phyloP scores from a whole-genome alignment of 2,797 vertebrate species.

The Bradypus variegatus region DNA sequence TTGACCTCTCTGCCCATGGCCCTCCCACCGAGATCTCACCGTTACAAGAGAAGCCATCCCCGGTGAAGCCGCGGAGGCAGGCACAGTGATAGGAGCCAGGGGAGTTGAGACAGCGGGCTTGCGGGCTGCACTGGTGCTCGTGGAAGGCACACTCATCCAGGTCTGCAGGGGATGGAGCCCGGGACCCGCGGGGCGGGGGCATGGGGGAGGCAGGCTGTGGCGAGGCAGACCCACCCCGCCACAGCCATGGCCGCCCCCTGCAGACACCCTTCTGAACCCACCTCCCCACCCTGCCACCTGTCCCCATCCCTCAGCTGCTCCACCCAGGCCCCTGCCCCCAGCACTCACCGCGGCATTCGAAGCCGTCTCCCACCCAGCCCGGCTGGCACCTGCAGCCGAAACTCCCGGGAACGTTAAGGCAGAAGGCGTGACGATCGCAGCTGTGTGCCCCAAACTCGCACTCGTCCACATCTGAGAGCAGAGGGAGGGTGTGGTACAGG shows the following conservation, averaged over 20 bases:
- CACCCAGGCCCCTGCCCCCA: too few species aligned
- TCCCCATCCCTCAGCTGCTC: neutral
- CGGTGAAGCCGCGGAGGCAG: slow-evolving; percentile 87
- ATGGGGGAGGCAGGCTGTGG: too few species aligned
- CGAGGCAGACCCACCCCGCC: neutral
- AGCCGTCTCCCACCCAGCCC: slow-evolving; percentile 90
- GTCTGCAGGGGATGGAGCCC: slow-evolving; percentile 71
- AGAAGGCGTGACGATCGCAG: slow-evolving; percentile 89
- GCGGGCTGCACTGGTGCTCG: slow-evolving; percentile 86
- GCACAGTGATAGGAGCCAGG: slow-evolving; percentile 89
- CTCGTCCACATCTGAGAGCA: slow-evolving; percentile 85
- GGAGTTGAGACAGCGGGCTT: slow-evolving; percentile 87
- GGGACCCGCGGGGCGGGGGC: accelerated
- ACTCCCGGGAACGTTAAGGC: slow-evolving; percentile 89
- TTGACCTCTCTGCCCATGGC: neutral
- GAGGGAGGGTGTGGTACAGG: neutral
- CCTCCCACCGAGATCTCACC: slow-evolving; percentile 68
- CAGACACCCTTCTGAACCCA: accelerated
- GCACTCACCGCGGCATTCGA: slow-evolving; percentile 88
- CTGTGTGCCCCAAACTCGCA: slow-evolving; percentile 91
- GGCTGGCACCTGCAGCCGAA: slow-evolving; percentile 91
- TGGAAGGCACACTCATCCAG: slow-evolving; percentile 86
- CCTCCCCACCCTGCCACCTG: too few species aligned
- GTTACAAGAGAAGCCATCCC: slow-evolving; percentile 89
- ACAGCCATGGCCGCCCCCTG: too few species aligned